Evolutionary conservation across 2,888 invertebrate species (phyloP).

Genomic region (Lepidochrysops patricia): DNA sequence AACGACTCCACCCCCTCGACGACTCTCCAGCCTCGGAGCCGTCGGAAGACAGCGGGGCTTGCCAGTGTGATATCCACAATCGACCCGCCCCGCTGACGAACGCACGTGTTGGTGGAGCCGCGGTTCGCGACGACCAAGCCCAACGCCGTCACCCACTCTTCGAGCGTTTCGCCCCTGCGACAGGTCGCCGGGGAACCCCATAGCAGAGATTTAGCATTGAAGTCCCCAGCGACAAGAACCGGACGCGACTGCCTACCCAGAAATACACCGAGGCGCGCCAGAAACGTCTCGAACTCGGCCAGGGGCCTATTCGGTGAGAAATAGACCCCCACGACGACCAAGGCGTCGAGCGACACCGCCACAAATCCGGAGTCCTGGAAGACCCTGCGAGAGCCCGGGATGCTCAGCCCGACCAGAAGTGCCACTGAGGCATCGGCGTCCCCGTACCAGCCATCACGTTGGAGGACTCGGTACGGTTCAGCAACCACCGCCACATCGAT

Average conservation of each 20-base stretch:
- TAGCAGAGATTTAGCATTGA: conserved; percentile 23
- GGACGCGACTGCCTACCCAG: background rate
- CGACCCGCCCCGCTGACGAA: conserved; percentile 24
- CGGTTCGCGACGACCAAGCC: conserved; percentile 19
- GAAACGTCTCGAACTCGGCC: background rate
- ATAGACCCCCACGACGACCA: conserved; percentile 20
- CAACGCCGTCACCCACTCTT: conserved; percentile 18
- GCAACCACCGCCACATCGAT: background rate
- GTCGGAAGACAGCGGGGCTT: conserved; percentile 13
- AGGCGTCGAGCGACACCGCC: background rate
- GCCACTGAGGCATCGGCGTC: background rate
- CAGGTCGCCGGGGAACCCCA: conserved; percentile 23
- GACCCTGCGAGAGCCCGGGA: background rate
- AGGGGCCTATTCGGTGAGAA: conserved; percentile 25
- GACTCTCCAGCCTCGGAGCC: conserved; percentile 17
- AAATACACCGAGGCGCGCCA: background rate
- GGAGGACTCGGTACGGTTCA: background rate
- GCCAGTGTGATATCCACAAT: conserved; percentile 23
- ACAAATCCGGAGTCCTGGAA: conserved; percentile 20
- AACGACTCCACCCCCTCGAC: conserved; percentile 18
- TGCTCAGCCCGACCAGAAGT: background rate
- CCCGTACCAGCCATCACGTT: background rate
- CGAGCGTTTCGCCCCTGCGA: conserved; percentile 19
- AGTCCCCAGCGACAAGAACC: too few relatives aligned
- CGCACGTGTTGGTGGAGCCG: conserved; percentile 22